These are phyloP conservation scores for Andrena minutula DNA, from an alignment of 2,888 invertebrate genomes.

Conservation along the genomic window DNA sequence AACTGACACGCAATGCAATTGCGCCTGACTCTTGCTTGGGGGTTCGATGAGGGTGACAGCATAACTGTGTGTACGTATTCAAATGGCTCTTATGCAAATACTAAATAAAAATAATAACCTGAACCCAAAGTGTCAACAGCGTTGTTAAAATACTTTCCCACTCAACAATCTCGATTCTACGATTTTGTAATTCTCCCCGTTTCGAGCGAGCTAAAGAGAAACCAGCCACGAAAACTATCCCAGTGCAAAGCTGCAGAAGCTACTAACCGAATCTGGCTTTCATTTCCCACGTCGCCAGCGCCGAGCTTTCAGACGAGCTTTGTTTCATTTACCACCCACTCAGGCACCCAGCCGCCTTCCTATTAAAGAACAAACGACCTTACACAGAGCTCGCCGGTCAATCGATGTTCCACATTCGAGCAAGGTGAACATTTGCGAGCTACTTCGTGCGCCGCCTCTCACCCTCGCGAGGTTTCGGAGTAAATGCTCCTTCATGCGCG, in stretches of 20 bases:
- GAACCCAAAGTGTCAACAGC: too few species aligned
- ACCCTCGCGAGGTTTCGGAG: conserved; percentile 20
- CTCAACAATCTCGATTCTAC: too few species aligned
- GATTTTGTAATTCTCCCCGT: conserved; percentile 25
- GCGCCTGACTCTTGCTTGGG: background rate
- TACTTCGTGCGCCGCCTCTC: conserved; percentile 10
- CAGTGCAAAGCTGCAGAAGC: background rate
- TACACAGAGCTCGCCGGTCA: conserved; percentile 61
- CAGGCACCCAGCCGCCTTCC: conserved; percentile 38
- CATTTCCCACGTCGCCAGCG: conserved; percentile 29
- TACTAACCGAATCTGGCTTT: conserved; percentile 34
- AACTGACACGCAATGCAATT: background rate
- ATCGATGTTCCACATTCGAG: conserved; percentile 69
- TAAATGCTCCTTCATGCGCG: conserved; percentile 9
- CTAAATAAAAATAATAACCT: too few species aligned
- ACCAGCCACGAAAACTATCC: conserved; percentile 30
- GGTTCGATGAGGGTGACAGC: too few species aligned
- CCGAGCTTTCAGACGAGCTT: conserved; percentile 50
- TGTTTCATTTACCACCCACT: conserved; percentile 41
- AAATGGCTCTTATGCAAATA: too few species aligned
- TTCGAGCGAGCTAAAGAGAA: conserved; percentile 26
- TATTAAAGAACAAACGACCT: conserved; percentile 66
- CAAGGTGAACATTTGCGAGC: conserved; percentile 52
- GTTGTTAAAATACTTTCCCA: too few species aligned
- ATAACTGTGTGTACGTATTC: too few species aligned